These are phyloP conservation scores for Drosophila kurseongensis DNA, from an alignment of 1,140 invertebrate species.

Conservation along the genomic window DNA sequence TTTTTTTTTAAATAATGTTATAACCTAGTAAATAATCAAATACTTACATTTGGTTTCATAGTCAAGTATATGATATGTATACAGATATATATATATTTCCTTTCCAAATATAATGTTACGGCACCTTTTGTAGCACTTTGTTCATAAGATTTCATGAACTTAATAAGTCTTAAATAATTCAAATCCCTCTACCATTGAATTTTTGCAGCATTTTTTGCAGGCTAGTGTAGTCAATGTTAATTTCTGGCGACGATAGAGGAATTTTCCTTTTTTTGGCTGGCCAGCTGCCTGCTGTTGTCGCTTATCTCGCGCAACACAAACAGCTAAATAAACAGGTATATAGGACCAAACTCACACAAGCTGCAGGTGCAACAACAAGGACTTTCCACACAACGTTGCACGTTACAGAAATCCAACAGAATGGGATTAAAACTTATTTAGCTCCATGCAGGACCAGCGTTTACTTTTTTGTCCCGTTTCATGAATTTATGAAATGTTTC, in stretches of 20 bases:
- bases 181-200: neutral
- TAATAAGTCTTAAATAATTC: neutral
- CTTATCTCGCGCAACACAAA: slow-evolving; percentile 43
- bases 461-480: slow-evolving; percentile 21
- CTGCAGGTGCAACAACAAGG: slow-evolving; percentile 41
- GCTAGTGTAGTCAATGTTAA: slow-evolving; percentile 43
- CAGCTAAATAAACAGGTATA: slow-evolving; percentile 55
- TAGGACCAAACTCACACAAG: slow-evolving; percentile 11
- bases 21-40: no score
- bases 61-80: no score
- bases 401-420: slow-evolving; percentile 66
- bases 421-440: slow-evolving; percentile 80
- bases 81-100: no score
- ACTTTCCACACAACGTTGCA: slow-evolving; percentile 38
- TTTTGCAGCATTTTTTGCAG: slow-evolving; percentile 16
- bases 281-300: slow-evolving; percentile 47
- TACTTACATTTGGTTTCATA: no score
- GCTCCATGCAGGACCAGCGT: slow-evolving; percentile 37
- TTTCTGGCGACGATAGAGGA: slow-evolving; percentile 28
- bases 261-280: slow-evolving; percentile 26
- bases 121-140: no score
- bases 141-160: no score
- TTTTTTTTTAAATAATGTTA: no score
- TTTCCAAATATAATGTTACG: no score
- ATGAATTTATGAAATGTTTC: slow-evolving; percentile 64